phyloP scores from a whole-genome alignment of 2,113 vertebrate genomes.

The Callocephalon fimbriatum region DNA sequence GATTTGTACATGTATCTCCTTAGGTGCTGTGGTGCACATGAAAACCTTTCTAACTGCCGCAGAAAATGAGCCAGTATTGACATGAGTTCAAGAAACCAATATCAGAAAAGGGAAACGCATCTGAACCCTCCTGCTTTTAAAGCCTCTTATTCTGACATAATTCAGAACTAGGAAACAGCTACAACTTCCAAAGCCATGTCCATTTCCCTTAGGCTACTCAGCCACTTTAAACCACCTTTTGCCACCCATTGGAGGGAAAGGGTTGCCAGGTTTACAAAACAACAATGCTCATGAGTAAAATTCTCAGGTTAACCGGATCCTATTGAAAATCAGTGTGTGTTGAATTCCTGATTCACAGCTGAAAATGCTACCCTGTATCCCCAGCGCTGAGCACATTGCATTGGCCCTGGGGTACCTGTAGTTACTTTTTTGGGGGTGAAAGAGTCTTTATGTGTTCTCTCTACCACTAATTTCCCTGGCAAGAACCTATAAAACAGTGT shows the following conservation, averaged over 20 bases:
- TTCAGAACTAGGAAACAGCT: not conserved
- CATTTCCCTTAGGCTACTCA: not conserved
- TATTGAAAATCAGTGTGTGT: fast-evolving
- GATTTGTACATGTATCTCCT: fast-evolving
- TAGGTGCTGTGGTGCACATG: too few species aligned
- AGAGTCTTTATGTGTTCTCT: not conserved
- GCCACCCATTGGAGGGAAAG: not conserved
- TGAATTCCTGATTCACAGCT: not conserved
- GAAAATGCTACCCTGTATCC: fast-evolving
- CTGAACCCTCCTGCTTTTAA: not conserved
- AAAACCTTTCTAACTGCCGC: not conserved
- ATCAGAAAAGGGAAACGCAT: not conserved
- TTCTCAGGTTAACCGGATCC: not conserved
- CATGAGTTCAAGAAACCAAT: not conserved
- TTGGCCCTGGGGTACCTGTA: not conserved
- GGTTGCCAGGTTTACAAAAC: not conserved
- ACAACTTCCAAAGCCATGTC: not conserved
- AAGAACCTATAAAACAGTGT: fast-evolving
- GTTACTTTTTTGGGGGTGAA: not conserved
- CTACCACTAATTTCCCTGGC: not conserved
- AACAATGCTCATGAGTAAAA: not conserved
- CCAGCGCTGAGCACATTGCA: not conserved
- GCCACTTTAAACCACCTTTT: not conserved
- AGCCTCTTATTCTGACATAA: not conserved
- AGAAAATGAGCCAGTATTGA: not conserved